These are phyloP conservation scores for Procambarus clarkii DNA, from an alignment of 1,140 invertebrate species.

Conservation along the genomic window DNA sequence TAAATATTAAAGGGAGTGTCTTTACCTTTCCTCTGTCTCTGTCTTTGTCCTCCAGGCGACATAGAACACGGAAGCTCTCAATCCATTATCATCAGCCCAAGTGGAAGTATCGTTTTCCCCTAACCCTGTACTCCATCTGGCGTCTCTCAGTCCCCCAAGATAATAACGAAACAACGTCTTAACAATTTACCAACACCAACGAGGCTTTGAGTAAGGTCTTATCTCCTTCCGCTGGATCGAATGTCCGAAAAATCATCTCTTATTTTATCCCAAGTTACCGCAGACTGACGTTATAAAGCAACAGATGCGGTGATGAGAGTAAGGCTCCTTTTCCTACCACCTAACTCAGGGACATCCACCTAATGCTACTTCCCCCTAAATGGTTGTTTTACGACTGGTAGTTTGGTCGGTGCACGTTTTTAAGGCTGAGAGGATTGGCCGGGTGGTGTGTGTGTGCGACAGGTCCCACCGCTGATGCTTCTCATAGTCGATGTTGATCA, in stretches of 20 bases:
- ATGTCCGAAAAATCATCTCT: not conserved
- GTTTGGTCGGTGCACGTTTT: conserved; percentile 2
- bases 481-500: not conserved
- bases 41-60: not conserved
- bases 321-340: not conserved
- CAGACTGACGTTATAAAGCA: conserved; percentile 12
- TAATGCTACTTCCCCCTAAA: not conserved
- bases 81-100: not conserved
- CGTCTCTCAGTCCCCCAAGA: too few species aligned
- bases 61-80: too few species aligned
- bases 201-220: not conserved
- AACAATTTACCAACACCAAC: not conserved
- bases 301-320: not conserved
- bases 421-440: not conserved
- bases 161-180: not conserved
- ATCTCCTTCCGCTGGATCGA: conserved; percentile 6
- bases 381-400: conserved; percentile 5
- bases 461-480: not conserved
- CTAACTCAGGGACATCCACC: conserved; percentile 2
- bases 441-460: not conserved
- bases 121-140: too few species aligned
- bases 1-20: too few species aligned
- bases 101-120: not conserved
- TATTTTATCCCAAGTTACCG: conserved; percentile 12
- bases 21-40: not conserved